phyloP scores from a whole-genome alignment of 2,113 vertebrate genomes.

The Microtus ochrogaster region DNA sequence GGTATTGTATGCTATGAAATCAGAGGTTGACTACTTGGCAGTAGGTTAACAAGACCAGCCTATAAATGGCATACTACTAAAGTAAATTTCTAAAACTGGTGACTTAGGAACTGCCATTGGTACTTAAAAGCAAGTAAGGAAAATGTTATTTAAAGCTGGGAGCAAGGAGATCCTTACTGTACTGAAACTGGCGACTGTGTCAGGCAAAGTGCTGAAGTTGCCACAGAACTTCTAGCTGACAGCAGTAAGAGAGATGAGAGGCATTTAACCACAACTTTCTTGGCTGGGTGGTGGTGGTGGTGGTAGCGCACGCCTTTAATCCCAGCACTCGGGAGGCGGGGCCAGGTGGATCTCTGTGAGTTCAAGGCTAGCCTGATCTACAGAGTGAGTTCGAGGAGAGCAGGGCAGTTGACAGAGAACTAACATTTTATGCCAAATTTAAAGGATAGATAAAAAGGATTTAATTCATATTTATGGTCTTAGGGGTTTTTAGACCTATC shows the following conservation, averaged over 20 bases:
- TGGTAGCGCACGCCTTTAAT: too few relatives aligned
- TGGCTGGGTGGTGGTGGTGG: too few relatives aligned
- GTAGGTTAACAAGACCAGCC: background rate
- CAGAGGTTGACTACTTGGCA: background rate
- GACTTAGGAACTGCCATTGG: background rate
- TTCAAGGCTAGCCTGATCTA: too few relatives aligned
- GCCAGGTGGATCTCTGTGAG: too few relatives aligned
- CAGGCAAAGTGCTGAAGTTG: background rate
- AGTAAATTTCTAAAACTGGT: background rate
- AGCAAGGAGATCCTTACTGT: background rate
- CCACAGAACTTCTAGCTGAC: background rate
- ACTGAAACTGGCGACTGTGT: background rate
- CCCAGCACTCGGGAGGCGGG: too few relatives aligned
- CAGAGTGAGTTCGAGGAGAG: too few relatives aligned
- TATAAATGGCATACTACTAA: background rate
- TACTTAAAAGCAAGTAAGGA: background rate
- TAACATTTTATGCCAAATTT: background rate
- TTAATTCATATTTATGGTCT: background rate
- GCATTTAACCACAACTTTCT: background rate
- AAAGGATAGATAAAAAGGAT: conserved; percentile 10
- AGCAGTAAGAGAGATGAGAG: background rate
- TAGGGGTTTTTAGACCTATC: background rate
- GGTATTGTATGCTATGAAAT: background rate
- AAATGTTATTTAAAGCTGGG: conserved; percentile 1
- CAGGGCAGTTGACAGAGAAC: too few relatives aligned